A percentile compares a stretch with the other conserved stretches of the same genome.
Evolutionary conservation across 2,113 vertebrate genomes (phyloP).

Genomic region (Gavia stellata): DNA sequence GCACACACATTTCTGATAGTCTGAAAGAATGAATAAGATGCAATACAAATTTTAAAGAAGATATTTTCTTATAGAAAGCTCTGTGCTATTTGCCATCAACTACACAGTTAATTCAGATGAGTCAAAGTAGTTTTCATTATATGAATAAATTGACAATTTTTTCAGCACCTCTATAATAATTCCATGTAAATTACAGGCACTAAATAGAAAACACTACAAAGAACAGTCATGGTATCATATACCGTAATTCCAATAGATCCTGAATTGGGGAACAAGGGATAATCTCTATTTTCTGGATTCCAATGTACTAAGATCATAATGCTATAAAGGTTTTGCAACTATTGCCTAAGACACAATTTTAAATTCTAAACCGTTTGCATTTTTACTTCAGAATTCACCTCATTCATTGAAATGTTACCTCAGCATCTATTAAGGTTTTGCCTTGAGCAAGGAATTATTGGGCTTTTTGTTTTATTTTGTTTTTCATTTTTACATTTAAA

Average conservation of each 20-base stretch:
- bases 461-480: constrained; percentile 32
- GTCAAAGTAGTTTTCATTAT: background rate
- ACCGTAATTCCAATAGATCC: background rate
- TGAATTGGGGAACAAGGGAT: background rate
- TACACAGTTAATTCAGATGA: background rate
- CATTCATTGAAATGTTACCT: constrained; percentile 48
- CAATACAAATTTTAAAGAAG: background rate
- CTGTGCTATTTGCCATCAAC: background rate
- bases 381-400: constrained; percentile 44
- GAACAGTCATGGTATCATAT: background rate
- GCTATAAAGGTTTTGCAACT: constrained; percentile 10
- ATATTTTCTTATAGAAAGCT: background rate
- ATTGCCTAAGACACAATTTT: background rate
- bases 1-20: background rate
- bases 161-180: background rate
- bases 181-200: background rate
- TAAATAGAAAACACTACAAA: constrained; percentile 16
- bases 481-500: constrained; percentile 59
- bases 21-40: background rate
- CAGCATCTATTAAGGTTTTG: constrained; percentile 37
- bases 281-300: constrained; percentile 9
- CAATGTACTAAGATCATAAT: background rate
- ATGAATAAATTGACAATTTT: background rate
- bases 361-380: constrained; percentile 16
- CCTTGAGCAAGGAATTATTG: constrained; percentile 58